Percentiles rank a stretch among this genome's conserved stretches.
Conservation (phyloP, 2,797 vertebrate genomes). For the Amblyopsis hoosieri region DNA sequence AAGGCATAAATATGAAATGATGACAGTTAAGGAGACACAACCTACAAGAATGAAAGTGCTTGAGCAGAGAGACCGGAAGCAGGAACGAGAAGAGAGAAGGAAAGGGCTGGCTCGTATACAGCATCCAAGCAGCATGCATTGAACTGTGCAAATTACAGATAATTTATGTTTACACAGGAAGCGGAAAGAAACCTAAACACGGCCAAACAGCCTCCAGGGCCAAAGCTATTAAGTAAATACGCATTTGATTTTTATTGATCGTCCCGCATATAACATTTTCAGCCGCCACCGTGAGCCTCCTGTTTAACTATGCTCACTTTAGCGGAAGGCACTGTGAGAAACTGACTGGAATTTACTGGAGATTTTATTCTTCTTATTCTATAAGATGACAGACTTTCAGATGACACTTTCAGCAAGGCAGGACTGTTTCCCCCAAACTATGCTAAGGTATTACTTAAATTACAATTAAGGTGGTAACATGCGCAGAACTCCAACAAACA, state of each 20-base stretch:
- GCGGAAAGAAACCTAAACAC: constrained; percentile 53
- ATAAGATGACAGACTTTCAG: constrained; percentile 51
- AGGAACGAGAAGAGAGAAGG: constrained; percentile 17
- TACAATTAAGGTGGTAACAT: constrained; percentile 66
- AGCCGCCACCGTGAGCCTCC: constrained; percentile 43
- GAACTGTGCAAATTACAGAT: constrained; percentile 51
- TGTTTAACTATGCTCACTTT: constrained; percentile 64
- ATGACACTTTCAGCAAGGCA: constrained; percentile 36
- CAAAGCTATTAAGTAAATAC: constrained; percentile 65
- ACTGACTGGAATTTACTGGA: constrained; percentile 54
- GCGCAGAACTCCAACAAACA: constrained; percentile 40
- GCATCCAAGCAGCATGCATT: constrained; percentile 1
- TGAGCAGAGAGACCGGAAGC: constrained; percentile 27
- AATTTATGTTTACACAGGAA: constrained; percentile 69
- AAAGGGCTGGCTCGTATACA: constrained; percentile 27
- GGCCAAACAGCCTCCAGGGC: constrained; percentile 60
- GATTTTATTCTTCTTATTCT: constrained; percentile 43
- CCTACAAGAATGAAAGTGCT: constrained; percentile 30
- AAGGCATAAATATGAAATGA: constrained; percentile 40
- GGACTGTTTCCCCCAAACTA: constrained; percentile 40
- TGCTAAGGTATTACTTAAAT: constrained; percentile 60
- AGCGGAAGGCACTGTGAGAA: constrained; percentile 53
- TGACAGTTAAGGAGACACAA: constrained; percentile 26
- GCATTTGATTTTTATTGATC: constrained; percentile 65
- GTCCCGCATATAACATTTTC: constrained; percentile 64